Conservation (phyloP, 2,888 invertebrate species). For the Acutogordius australiensis region DNA sequence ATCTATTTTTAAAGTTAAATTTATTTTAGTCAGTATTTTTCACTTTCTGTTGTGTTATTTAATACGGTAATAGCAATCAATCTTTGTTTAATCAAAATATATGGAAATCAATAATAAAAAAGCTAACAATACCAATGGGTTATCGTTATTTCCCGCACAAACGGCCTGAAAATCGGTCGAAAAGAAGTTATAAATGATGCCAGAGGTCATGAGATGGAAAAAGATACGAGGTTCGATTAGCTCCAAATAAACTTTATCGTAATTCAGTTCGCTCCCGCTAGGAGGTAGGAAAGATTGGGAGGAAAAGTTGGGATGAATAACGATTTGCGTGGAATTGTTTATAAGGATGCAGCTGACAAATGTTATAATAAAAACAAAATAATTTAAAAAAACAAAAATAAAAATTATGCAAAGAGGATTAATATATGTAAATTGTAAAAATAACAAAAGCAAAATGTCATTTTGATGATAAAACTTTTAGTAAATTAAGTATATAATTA, state of each 20-base stretch:
- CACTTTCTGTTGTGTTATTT: no score
- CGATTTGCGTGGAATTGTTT: conserved; percentile 1
- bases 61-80: no score
- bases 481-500: no score
- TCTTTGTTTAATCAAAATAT: no score
- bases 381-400: no score
- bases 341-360: neutral
- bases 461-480: no score
- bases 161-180: conserved; percentile 7
- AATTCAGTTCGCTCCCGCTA: neutral
- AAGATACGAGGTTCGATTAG: neutral
- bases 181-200: neutral
- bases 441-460: neutral
- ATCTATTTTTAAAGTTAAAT: no score
- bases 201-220: neutral
- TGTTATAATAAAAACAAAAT: no score
- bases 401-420: neutral
- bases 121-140: neutral
- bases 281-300: neutral
- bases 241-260: neutral
- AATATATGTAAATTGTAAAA: neutral
- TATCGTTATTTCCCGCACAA: neutral
- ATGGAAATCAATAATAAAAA: no score
- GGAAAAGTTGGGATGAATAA: conserved; percentile 7
- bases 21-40: no score